phyloP scores from a whole-genome alignment of 2,888 invertebrate genomes.

The Drosophila neotestacea region DNA sequence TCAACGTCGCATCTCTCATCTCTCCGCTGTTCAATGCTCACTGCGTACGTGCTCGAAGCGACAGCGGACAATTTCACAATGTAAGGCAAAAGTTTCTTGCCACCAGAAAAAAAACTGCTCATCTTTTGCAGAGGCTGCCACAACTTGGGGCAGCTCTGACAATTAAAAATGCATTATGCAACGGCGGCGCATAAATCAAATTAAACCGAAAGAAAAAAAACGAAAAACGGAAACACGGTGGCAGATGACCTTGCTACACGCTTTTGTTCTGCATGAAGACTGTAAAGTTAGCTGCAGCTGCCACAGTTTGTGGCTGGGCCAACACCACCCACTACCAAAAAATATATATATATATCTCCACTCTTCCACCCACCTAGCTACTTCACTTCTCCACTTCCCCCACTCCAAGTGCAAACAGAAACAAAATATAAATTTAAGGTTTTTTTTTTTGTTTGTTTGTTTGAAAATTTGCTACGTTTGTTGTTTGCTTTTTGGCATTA shows the following conservation, averaged over 20 bases:
- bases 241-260: conserved; percentile 58
- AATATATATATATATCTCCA: background rate
- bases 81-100: conserved; percentile 12
- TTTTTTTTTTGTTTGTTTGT: conserved; percentile 11
- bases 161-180: conserved; percentile 67
- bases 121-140: conserved; percentile 18
- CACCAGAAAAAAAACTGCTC: conserved; percentile 35
- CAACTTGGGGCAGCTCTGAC: conserved; percentile 23
- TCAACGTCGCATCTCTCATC: conserved; percentile 27
- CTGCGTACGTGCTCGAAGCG: conserved; percentile 57
- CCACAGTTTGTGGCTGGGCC: conserved; percentile 6
- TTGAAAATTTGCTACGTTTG: conserved; percentile 59
- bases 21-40: conserved; percentile 12
- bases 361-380: conserved; percentile 29
- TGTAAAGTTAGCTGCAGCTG: conserved; percentile 47
- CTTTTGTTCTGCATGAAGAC: conserved; percentile 61
- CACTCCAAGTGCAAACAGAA: conserved; percentile 7
- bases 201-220: conserved; percentile 23
- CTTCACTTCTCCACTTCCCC: conserved; percentile 12
- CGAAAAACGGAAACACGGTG: conserved; percentile 45
- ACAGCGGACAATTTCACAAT: conserved; percentile 66
- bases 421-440: conserved; percentile 1
- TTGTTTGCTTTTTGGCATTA: conserved; percentile 70
- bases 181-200: conserved; percentile 51
- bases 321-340: conserved; percentile 37